Evolutionary conservation across 2,797 vertebrate genomes (phyloP), one percentile per base, ranked within the genome.

Genomic region (Girardinus metallicus): DNA sequence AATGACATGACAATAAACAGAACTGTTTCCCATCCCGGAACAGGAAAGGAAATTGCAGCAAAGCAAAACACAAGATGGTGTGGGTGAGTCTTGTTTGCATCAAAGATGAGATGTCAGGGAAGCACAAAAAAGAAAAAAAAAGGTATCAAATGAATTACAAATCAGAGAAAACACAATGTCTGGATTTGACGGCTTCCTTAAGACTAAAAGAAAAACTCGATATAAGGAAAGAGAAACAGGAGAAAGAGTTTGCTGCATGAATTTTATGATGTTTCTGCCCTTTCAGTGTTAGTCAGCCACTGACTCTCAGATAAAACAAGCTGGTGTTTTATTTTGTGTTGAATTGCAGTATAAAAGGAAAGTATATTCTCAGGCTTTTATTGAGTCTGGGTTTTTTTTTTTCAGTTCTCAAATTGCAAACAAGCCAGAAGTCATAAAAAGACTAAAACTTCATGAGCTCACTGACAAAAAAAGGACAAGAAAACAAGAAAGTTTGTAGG

Each of bases 1-100:
- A 73, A 77, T 68, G 51, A 68, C 49, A 75, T 57, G 78, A 80
- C 75, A 74, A 66, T 73, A 70, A 80, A 74, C 34, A 81, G 80
- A 77, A 57, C 41, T 8, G 23, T n/a, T 71, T 29, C 68, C 68
- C 66, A 43, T 44, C 26, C 41, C 23, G 11, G 39, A 81, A 73
- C n/a, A 53, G 46, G 41, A 66, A 74, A 53, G 47, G 36, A 41
- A 64, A 46, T 16, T 2, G 66, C 41, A 21, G 66, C 53, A 16
- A 53, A 71, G 73, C 55, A n/a, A 18, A 60, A 41, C 18, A 16
- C 29, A 43, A 26, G n/a, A 43, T 31, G 39, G 18, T 34, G 29
- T 44, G 31, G 18, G 46, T 44, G 53, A 36, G 26, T 78, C 66
- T 41, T n/a, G 68, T 78, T 29, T 29, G 36, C 26, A 39, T 31